Base-by-base conservation (phyloP, 2,113 vertebrate genomes). In the Romanogobio albipinnatus region DNA sequence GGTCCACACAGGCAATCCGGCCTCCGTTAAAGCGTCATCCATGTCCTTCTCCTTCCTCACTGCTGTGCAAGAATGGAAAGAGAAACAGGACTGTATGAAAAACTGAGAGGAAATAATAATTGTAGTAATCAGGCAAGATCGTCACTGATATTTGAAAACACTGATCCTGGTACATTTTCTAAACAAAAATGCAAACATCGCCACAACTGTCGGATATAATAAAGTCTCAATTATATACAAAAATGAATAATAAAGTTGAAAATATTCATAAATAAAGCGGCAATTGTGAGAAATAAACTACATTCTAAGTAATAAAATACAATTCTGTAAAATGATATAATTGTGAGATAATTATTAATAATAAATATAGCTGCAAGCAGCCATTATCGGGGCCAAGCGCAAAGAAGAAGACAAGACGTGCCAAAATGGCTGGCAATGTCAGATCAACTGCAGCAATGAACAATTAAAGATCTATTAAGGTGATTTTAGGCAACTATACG, bases 1-100 rank as follows among this genome's bases (percentile, higher is more conserved):
- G 22, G 29, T 82, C 81, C 66, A 82, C 81, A 82, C 29, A 82
- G 80, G 80, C 49, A 11, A 71, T 10, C 80, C 64, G 64, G 80
- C 80, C 80, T 71, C 19, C 3, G 5, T 45, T 29, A 66, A 66
- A 66, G 75, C 77, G 61, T 82, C 61, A n/a, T 82, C 29, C n/a
- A 6, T 17, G 15, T 39, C 11, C 17, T 19, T 53, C 2, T 22
- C 33, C 17, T 77, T 82, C 51, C n/a, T 76, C 75, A 81, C 14
- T 33, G 66, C 83, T 82, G 71, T 24, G 47, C 19, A 13, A 6
- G 1, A 43, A 29, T 45, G 39, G 24, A 56, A 47, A 5, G 29
- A 24, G 19, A 73, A 73, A 80, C n/a, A 66, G 43, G 13, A 47
- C 49, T 11, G 8, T 14, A 59, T 68, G n/a, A 45, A 24, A 62